phyloP scores from a whole-genome alignment of 2,113 vertebrate genomes.

The Prunella fulvescens region DNA sequence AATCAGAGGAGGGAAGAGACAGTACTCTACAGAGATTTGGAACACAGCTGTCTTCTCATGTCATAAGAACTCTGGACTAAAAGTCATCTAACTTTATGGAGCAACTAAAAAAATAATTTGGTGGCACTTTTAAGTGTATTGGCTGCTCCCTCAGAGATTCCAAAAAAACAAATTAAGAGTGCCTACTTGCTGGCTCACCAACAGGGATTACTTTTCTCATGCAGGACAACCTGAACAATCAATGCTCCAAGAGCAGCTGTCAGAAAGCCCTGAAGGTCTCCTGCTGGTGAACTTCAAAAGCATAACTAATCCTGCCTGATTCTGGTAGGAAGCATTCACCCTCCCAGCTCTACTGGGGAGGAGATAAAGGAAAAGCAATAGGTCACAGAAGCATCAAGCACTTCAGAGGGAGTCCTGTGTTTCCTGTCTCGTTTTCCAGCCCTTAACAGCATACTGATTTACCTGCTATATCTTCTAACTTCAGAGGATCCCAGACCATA shows the following conservation, averaged over 20 bases:
- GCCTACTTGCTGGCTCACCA: not conserved
- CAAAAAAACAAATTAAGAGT: not conserved
- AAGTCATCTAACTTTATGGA: not conserved
- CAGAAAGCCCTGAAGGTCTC: not conserved
- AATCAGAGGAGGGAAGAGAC: not conserved
- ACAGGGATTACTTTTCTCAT: not conserved
- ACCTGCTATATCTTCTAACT: not conserved
- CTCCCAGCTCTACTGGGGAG: not conserved
- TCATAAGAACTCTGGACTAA: not conserved
- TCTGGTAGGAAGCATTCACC: not conserved
- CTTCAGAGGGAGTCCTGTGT: not conserved
- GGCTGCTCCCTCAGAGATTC: not conserved
- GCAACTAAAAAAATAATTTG: not conserved
- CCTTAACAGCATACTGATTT: not conserved
- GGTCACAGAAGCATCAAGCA: not conserved
- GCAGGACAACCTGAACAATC: not conserved
- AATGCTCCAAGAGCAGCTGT: not conserved
- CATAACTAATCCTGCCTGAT: not conserved
- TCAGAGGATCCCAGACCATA: not conserved
- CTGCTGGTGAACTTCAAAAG: not conserved
- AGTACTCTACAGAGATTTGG: not conserved
- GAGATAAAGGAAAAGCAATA: not conserved
- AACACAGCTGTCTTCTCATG: not conserved
- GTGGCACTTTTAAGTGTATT: not conserved
- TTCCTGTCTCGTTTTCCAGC: not conserved